Evolutionary conservation across 2,888 invertebrate species (phyloP), one percentile per base, ranked within the genome.

Genomic region (Ornithoptera priamus): DNA sequence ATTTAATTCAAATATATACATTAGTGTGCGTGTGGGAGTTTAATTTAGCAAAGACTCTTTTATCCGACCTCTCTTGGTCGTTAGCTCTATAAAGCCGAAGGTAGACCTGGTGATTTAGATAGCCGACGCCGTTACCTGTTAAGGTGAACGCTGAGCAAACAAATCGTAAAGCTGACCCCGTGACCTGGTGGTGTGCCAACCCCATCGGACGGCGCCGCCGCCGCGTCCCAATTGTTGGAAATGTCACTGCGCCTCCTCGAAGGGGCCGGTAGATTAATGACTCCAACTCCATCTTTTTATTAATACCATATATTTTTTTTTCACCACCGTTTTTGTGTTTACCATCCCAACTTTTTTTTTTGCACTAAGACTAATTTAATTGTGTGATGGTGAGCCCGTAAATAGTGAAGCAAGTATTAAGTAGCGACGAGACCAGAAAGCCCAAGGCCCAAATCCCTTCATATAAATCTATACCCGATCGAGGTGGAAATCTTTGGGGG

Each of bases 151-250:
- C 50, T 74, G 76, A 73, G 80, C 79, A 79, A 76, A 79, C 82
- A 81, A 76, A 78, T 81, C 83, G 82, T 89, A 87, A 87, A 88
- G 75, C 71, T 79, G 81, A 74, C 85, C 86, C 80, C 80, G 76
- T 85, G 84, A 84, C 86, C 84, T 82, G 83, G 84, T 83, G 78
- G 78, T 74, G 75, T 72, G 73, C 66, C 77, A 77, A 78, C 81
- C 79, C 80, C 76, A 74, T 69, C 68, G 56, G 74, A 72, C 76
- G 84, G 81, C 80, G 81, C 79, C 78, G 75, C 71, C 3, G 30
- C 30, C 30, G 73, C 80, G 85, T 83, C 85, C 86, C 81, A 83
- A 77, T 82, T 84, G 78, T 76, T 61, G 72, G 77, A 84, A 87
- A 87, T 86, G 84, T 82, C 85, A 83, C 81, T 64, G 70, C 63